Percentiles rank a stretch among this genome's conserved stretches.
Evolutionary conservation across 2,797 vertebrate genomes (phyloP).

Genomic region (Vespertilio murinus): DNA sequence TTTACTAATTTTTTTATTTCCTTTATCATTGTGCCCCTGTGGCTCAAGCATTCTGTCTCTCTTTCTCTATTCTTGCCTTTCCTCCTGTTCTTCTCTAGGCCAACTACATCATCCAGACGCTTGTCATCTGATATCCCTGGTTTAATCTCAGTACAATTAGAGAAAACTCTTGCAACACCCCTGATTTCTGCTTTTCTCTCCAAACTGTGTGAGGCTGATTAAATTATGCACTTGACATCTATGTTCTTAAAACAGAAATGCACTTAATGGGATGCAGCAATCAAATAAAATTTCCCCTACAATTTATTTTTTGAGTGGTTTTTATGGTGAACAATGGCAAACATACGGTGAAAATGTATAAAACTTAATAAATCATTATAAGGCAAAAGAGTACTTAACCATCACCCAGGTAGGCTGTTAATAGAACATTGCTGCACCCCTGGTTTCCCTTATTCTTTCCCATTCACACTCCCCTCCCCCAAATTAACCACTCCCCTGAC

Average conservation of each 20-base stretch:
- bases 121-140: neutral
- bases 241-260: constrained; percentile 51
- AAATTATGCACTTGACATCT: constrained; percentile 25
- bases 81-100: neutral
- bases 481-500: neutral
- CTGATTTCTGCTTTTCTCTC: constrained; percentile 21
- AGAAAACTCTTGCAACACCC: neutral
- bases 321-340: constrained; percentile 36
- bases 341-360: neutral
- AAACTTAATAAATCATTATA: constrained; percentile 27
- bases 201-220: constrained; percentile 19
- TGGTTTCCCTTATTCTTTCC: neutral
- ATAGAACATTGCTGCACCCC: neutral
- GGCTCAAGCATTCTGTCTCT: neutral
- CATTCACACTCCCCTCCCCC: neutral
- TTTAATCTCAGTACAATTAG: neutral
- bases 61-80: neutral
- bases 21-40: neutral
- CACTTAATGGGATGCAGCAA: constrained; percentile 9
- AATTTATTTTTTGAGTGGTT: constrained; percentile 8
- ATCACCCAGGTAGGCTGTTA: neutral
- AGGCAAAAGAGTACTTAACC: neutral
- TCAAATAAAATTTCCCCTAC: constrained; percentile 27
- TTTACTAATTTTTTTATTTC: neutral
- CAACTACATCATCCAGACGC: neutral